Evolutionary conservation across 2,113 vertebrate genomes (phyloP).

Genomic region (Coturnix japonica): DNA sequence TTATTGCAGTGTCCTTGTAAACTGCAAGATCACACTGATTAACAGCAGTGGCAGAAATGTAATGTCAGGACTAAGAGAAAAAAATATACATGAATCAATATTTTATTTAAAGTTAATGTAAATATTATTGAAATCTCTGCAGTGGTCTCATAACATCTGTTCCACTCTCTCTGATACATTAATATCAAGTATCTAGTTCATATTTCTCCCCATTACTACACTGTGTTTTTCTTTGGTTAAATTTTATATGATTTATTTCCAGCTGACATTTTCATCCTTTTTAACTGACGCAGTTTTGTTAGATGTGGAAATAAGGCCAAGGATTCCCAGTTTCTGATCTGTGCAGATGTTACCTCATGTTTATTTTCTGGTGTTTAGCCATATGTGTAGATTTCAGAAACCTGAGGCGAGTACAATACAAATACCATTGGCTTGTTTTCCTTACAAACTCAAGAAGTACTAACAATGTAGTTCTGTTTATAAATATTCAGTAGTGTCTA

Average conservation of each 20-base stretch:
- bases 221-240: background rate
- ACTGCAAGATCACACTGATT: background rate
- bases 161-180: background rate
- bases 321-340: background rate
- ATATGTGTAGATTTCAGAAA: background rate
- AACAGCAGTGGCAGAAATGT: background rate
- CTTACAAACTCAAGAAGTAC: background rate
- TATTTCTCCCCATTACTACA: background rate
- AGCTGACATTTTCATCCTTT: background rate
- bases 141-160: background rate
- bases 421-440: background rate
- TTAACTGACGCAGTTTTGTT: background rate
- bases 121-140: background rate
- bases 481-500: background rate
- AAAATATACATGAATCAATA: background rate
- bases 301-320: background rate
- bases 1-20: background rate
- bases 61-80: background rate
- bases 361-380: background rate
- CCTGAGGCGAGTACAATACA: background rate
- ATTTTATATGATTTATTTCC: background rate
- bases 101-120: background rate
- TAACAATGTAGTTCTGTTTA: background rate
- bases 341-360: background rate
- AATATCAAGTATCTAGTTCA: background rate